Evolutionary conservation across 2,888 invertebrate species (phyloP), one percentile per base, ranked within the genome.

Genomic region (Sesamia inferens): DNA sequence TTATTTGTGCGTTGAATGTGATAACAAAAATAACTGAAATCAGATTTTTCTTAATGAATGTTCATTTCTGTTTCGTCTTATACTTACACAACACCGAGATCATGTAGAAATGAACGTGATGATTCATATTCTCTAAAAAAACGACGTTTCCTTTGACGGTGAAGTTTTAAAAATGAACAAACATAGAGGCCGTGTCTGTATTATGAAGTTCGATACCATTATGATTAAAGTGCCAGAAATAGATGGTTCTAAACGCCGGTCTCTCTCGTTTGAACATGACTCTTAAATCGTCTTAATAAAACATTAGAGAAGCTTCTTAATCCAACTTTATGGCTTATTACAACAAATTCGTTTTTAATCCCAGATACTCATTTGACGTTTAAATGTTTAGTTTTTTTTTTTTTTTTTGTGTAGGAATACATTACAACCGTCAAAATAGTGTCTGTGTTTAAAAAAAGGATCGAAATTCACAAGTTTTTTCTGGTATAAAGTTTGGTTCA

Each of bases 1-100:
- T 5, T 77, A 70, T 67, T 8, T 77, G 13, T 76, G 83, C 68
- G 66, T 74, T 42, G 42, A 67, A 22, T 74, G 80, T 68, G 70
- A 72, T 59, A 39, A 39, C 0, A n/a, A n/a, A n/a, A 39, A 22
- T 14, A 22, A 3, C 16, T 63, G 22, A 22, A 11, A 44, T 22
- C 16, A 16, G 44, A 11, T 1, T 16, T 44, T 22, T 10, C 16
- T 7, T 19, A 59, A 10, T 22, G 22, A 24, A 59, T n/a, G 42
- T 44, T 62, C 8, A 44, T 62, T 62, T 16, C 16, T 14, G 14
- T 62, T 62, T 62, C 16, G 3, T 16, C 44, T 3, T 3, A 22
- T 3, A 10, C 8, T 8, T 5, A 42, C 42, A 22, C 5, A 8
- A 10, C 42, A 42, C 61, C 8, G n/a, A 16, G 5, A 14, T 42